Evolutionary conservation across 23 tunicate genomes (phyloP).

Genomic region (Corella eumyota): DNA sequence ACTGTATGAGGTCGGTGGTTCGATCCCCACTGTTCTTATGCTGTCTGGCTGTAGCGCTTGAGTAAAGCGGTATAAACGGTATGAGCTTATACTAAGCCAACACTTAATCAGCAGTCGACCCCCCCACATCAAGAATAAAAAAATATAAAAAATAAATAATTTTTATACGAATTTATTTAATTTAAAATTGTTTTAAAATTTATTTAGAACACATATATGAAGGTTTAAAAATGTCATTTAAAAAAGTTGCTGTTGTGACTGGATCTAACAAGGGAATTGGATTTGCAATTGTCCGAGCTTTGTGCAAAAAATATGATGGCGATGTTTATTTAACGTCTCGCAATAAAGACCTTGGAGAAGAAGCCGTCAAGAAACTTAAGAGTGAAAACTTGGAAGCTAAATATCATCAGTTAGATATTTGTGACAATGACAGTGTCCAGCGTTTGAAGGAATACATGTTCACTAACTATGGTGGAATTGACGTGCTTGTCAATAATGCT

Average conservation of each 20-base stretch:
- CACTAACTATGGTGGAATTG: conserved; percentile 64
- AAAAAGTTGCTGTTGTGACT: conserved; percentile 37
- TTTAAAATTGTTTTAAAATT: too few relatives aligned
- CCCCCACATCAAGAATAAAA: too few relatives aligned
- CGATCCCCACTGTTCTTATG: too few relatives aligned
- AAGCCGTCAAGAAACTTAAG: conserved; percentile 52
- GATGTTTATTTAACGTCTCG: conserved; percentile 70
- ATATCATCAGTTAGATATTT: conserved; percentile 76
- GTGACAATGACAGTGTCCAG: conserved; percentile 33
- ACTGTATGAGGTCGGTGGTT: too few relatives aligned
- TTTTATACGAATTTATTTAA: too few relatives aligned
- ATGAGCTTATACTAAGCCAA: too few relatives aligned
- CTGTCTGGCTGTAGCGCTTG: too few relatives aligned
- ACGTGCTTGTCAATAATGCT: conserved; percentile 85
- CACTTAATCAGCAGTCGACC: too few relatives aligned
- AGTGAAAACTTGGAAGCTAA: conserved; percentile 56
- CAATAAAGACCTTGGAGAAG: conserved; percentile 45
- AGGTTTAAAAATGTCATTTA: conserved; percentile 8
- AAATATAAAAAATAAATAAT: too few relatives aligned
- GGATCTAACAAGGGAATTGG: conserved; percentile 60
- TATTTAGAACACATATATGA: too few relatives aligned
- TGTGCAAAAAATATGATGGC: conserved; percentile 47
- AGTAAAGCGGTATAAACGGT: too few relatives aligned
- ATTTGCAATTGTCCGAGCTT: conserved; percentile 46
- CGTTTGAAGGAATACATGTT: conserved; percentile 15